Base-by-base conservation (phyloP, 2,888 invertebrate species). In the Lasioglossum marginatum region DNA sequence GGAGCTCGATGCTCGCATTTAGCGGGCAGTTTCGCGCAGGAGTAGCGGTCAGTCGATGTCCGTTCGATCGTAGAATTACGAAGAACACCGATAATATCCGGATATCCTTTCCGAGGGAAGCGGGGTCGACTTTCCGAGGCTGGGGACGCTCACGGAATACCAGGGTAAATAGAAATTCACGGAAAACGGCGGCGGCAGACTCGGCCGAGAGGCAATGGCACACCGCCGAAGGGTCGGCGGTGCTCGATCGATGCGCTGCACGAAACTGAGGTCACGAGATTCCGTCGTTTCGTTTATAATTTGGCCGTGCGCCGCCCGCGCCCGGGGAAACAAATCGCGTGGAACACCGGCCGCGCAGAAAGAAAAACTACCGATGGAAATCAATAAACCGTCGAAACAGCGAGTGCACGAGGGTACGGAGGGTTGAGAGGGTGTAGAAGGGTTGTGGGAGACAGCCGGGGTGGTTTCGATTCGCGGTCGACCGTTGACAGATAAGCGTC, bases 221-320 rank as follows among this genome's bases (percentile, higher is more conserved):
- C 34, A 63, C 77, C 77, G 80, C 76, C 82, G 86, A 87, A 87
- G 86, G 86, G 82, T 83, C 73, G 82, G 66, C 76, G 10, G 12
- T 40, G 1, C 37, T 57, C 87, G 90, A 90, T 89, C 89, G 90
- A 89, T 89, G 84, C 79, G 31, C 75, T 31, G 84, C 84, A 75
- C 90, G 88, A 83, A 89, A 88, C 84, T 57, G 88, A 78, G 88
- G 87, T 89, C 88, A 90, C 89, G 89, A 81, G 89, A 86, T 89
- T 82, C 90, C 82, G 85, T 90, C 89, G 89, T 90, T 90, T 87
- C 89, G 89, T 87, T 84, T 86, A 90, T 89, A 89, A 90, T 90
- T 90, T 90, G 78, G 78, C 79, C 79, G 76, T 77, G 84, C 79
- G 82, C 75, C 66, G 37, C 37, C 34, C 90, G 48, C 45, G 45